Evolutionary conservation across 1,140 invertebrate genomes (phyloP).

Genomic region (Calliopsis andreniformis): DNA sequence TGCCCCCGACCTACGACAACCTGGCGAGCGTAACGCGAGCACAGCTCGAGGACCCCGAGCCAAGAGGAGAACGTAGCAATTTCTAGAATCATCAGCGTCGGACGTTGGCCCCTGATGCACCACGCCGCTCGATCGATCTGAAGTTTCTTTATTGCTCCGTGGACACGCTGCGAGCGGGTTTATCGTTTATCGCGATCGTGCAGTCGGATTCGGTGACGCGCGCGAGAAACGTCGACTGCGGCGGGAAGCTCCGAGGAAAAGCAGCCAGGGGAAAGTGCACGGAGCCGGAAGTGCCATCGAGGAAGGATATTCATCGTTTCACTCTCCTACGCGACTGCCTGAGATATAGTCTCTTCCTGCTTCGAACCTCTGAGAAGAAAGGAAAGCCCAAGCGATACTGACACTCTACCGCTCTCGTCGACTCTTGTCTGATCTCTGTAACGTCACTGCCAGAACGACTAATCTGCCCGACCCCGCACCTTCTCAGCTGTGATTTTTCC

Average conservation of each 20-base stretch:
- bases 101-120: slow-evolving; percentile 33
- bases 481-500: slow-evolving; percentile 44
- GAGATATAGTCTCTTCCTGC: too few relatives aligned
- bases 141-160: slow-evolving; percentile 1
- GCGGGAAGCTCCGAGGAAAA: slow-evolving; percentile 10
- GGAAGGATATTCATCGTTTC: slow-evolving; percentile 57
- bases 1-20: slow-evolving; percentile 58
- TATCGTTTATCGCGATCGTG: too few relatives aligned
- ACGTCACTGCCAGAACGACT: slow-evolving; percentile 48
- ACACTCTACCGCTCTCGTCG: too few relatives aligned
- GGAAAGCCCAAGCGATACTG: too few relatives aligned
- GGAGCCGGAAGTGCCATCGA: slow-evolving; percentile 62
- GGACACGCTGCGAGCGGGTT: not conserved
- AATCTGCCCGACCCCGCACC: not conserved
- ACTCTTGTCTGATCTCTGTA: slow-evolving; percentile 39
- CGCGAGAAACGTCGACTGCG: not conserved
- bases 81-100: slow-evolving; percentile 49
- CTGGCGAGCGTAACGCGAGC: slow-evolving; percentile 46
- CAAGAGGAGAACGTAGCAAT: slow-evolving; percentile 35
- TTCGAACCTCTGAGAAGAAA: too few relatives aligned
- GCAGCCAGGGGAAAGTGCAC: slow-evolving; percentile 54
- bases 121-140: slow-evolving; percentile 3
- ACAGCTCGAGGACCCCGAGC: too few relatives aligned
- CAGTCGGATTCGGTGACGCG: too few relatives aligned
- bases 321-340: too few relatives aligned